A percentile compares a stretch with the other conserved stretches of the same genome.
phyloP scores from a whole-genome alignment of 2,888 invertebrate genomes.

The Heliconius ethilla region DNA sequence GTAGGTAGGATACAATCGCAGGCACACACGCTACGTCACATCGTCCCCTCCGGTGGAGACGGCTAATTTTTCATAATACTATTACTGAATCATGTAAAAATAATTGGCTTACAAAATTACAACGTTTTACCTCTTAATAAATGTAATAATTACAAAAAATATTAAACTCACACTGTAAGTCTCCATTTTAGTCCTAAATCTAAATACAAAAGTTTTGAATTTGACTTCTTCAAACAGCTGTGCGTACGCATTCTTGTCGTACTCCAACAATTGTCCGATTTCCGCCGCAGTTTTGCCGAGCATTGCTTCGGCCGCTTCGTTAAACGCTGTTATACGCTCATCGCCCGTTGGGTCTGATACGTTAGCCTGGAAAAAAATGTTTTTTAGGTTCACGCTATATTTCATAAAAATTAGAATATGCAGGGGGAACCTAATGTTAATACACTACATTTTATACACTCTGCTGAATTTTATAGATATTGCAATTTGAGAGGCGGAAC shows the following conservation, averaged over 20 bases:
- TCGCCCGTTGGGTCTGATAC: constrained; percentile 93
- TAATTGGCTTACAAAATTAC: neutral
- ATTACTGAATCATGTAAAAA: neutral
- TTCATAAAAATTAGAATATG: too few species aligned
- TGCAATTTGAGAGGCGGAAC: too few species aligned
- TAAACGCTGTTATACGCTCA: constrained; percentile 96
- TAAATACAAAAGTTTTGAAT: constrained; percentile 91
- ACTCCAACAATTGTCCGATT: constrained; percentile 88
- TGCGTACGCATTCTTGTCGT: constrained; percentile 85
- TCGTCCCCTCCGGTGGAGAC: too few species aligned
- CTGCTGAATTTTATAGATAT: too few species aligned
- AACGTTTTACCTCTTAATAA: too few species aligned
- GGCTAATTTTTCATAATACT: neutral
- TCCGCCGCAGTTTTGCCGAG: constrained; percentile 87
- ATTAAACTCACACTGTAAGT: constrained; percentile 89
- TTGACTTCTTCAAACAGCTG: constrained; percentile 87
- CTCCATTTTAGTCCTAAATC: constrained; percentile 94
- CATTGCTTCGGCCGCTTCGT: constrained; percentile 89
- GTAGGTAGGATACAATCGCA: too few species aligned
- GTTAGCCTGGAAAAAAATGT: constrained; percentile 84
- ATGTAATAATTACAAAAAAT: neutral
- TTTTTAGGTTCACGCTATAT: too few species aligned
- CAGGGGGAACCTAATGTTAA: too few species aligned
- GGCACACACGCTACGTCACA: too few species aligned
- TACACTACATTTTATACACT: too few species aligned